Conservation (phyloP, 64 coral and sea anemone species). For the Actinia equina region DNA sequence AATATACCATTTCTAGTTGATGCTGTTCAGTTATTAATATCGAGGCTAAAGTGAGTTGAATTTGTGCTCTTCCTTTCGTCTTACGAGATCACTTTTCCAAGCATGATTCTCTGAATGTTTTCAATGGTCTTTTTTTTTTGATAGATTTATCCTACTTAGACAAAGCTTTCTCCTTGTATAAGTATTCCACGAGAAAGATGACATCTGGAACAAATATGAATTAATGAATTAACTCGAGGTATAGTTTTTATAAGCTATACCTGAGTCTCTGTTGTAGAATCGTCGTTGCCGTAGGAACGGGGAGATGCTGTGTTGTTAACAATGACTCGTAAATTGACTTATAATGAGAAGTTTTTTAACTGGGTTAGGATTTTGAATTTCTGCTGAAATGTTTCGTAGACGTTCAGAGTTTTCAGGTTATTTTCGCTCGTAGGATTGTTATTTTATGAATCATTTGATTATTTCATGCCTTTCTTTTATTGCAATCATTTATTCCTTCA, state of each 20-base stretch:
- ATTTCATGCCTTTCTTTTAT: not conserved
- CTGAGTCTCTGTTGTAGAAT: not conserved
- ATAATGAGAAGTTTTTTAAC: not conserved
- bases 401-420: too few species aligned
- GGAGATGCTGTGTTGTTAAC: not conserved
- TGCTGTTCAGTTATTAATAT: not conserved
- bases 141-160: not conserved
- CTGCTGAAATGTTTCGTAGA: too few species aligned
- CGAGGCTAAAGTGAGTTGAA: not conserved
- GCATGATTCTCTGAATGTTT: not conserved
- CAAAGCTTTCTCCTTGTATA: not conserved
- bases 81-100: not conserved
- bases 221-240: not conserved
- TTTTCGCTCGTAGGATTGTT: too few species aligned
- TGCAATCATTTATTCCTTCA: not conserved
- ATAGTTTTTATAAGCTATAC: not conserved
- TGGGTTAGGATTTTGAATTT: not conserved
- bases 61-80: not conserved
- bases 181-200: not conserved
- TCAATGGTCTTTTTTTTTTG: not conserved
- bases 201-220: not conserved
- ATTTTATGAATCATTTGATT: too few species aligned
- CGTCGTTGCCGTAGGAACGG: not conserved
- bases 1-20: not conserved
- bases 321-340: not conserved